Percentiles rank a stretch among this genome's conserved stretches.
Evolutionary conservation across 2,113 vertebrate genomes (phyloP).

Genomic region (Caretta caretta): DNA sequence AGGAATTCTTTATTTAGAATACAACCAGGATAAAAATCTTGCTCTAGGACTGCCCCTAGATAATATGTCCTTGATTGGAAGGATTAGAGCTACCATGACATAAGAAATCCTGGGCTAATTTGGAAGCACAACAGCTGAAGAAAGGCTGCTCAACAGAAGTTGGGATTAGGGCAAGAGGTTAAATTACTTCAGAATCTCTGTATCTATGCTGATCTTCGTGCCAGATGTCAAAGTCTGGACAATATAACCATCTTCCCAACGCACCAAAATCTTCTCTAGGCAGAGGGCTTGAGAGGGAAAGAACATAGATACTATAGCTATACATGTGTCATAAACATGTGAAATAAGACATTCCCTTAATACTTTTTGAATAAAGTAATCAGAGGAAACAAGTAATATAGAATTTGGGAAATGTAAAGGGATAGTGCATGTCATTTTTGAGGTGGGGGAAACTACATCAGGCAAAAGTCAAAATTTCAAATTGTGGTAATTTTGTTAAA

Average conservation of each 20-base stretch:
- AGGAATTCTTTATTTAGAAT: background rate
- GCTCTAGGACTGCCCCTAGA: conserved; percentile 17
- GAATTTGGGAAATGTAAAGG: background rate
- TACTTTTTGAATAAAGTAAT: background rate
- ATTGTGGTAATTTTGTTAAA: background rate
- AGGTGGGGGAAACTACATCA: background rate
- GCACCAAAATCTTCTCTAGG: conserved; percentile 27
- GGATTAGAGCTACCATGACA: conserved; percentile 61
- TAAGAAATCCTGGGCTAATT: conserved; percentile 70
- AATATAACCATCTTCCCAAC: conserved; percentile 27
- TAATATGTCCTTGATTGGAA: conserved; percentile 52
- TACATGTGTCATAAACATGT: background rate
- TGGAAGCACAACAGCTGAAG: conserved; percentile 59
- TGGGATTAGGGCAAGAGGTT: conserved; percentile 59
- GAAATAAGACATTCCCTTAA: background rate
- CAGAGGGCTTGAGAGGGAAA: background rate
- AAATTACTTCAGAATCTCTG: conserved; percentile 62
- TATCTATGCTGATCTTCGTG: conserved; percentile 47
- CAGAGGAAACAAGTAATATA: background rate
- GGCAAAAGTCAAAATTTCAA: background rate
- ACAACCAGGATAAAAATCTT: conserved; percentile 9
- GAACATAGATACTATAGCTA: background rate
- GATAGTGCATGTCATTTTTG: background rate
- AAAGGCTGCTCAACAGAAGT: conserved; percentile 63
- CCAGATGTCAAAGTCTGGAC: conserved; percentile 62